Evolutionary conservation across 2,888 invertebrate genomes (phyloP).

Genomic region (Spisula subtruncata): DNA sequence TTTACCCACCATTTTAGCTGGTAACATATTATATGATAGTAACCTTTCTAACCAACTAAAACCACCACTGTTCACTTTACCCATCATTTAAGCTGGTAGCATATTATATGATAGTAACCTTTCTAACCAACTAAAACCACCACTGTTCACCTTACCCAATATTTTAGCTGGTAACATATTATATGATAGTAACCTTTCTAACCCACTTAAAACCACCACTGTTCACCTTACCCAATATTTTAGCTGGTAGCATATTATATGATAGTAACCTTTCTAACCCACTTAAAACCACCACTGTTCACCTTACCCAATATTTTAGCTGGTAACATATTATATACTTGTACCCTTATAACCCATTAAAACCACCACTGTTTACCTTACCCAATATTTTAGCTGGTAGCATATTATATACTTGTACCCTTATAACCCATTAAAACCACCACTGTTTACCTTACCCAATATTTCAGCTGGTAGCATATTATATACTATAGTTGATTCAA

Average conservation of each 20-base stretch:
- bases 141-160: not conserved
- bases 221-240: not conserved
- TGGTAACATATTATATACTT: not conserved
- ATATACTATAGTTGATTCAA: no score
- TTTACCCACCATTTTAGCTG: not conserved
- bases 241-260: not conserved
- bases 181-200: not conserved
- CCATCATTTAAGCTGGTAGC: not conserved
- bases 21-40: not conserved
- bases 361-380: not conserved
- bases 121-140: not conserved
- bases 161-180: not conserved
- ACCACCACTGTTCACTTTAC: not conserved
- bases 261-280: not conserved
- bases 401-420: not conserved
- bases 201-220: not conserved
- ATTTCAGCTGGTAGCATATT: no score
- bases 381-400: not conserved
- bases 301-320: not conserved
- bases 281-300: not conserved
- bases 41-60: not conserved
- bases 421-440: not conserved
- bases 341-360: not conserved
- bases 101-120: not conserved
- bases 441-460: no score